A percentile compares a stretch with the other conserved stretches of the same genome.
Conservation (phyloP, 2,888 invertebrate genomes). For the Hymenopus coronatus region DNA sequence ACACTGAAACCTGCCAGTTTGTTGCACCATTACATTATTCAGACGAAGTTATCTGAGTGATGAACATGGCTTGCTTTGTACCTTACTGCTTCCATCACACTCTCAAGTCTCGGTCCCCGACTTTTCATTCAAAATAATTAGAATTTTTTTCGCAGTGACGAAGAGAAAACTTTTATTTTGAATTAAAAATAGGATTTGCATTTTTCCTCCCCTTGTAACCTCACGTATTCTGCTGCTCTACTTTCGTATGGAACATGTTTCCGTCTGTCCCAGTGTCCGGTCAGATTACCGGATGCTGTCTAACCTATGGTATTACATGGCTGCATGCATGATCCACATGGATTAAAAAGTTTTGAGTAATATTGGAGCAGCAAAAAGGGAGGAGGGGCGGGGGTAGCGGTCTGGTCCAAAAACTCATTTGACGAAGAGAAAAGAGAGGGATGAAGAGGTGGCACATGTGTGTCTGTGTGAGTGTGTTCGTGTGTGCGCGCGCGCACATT, state of each 20-base stretch:
- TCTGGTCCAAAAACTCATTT: slow-evolving; percentile 29
- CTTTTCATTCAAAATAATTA: neutral
- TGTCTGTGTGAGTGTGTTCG: neutral
- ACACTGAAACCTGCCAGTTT: too few relatives aligned
- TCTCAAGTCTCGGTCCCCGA: neutral
- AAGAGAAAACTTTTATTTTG: neutral
- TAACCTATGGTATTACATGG: slow-evolving; percentile 21
- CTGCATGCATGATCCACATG: slow-evolving; percentile 19
- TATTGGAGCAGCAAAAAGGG: slow-evolving; percentile 19
- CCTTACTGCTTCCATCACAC: neutral
- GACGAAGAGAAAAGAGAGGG: slow-evolving; percentile 28
- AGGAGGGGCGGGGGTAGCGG: neutral
- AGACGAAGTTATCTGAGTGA: too few relatives aligned
- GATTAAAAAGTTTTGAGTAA: slow-evolving; percentile 27
- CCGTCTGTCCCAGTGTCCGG: neutral
- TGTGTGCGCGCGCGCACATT: neutral
- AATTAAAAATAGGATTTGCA: neutral
- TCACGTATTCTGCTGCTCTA: neutral
- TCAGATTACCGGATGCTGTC: slow-evolving; percentile 17
- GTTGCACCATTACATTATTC: too few relatives aligned
- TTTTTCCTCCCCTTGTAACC: neutral
- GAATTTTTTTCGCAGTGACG: neutral
- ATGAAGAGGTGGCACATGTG: neutral
- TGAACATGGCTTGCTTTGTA: neutral
- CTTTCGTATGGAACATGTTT: slow-evolving; percentile 1